These are phyloP conservation scores for Hyposoter dolosus DNA, from an alignment of 2,888 invertebrate genomes.

Conservation along the genomic window DNA sequence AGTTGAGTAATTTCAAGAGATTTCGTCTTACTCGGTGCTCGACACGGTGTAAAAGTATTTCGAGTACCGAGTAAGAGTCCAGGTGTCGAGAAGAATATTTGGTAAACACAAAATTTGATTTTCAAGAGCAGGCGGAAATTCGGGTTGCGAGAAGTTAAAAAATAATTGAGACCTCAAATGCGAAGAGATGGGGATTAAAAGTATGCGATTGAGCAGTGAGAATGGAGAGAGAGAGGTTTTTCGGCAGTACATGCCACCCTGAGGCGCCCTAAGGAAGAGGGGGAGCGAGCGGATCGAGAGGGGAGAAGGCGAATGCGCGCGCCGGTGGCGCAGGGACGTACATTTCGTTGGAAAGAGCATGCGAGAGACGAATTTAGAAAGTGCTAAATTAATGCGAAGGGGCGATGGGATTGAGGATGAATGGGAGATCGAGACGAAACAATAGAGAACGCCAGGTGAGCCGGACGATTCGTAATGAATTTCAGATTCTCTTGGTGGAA, in stretches of 20 bases:
- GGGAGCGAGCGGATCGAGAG: conserved; percentile 54
- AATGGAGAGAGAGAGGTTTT: background rate
- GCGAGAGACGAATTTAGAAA: conserved; percentile 74
- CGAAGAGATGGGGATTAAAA: background rate
- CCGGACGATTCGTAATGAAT: conserved; percentile 67
- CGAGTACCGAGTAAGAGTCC: background rate
- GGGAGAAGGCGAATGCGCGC: conserved; percentile 81
- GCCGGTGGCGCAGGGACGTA: conserved; percentile 85
- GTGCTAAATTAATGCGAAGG: conserved; percentile 81
- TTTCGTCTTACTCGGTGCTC: background rate
- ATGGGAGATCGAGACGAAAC: conserved; percentile 82
- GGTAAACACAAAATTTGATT: background rate
- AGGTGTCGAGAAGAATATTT: background rate
- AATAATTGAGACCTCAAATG: background rate
- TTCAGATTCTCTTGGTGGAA: conserved; percentile 44
- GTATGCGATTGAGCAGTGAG: background rate
- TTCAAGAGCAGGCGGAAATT: background rate
- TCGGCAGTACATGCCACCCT: conserved; percentile 5
- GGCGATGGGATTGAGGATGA: background rate
- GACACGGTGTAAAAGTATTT: background rate
- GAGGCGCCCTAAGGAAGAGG: conserved; percentile 59
- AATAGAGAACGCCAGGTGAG: conserved; percentile 65
- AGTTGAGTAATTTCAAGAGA: background rate
- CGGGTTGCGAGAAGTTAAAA: background rate
- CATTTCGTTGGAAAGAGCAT: conserved; percentile 85